Evolutionary conservation across 2,888 invertebrate species (phyloP).

Genomic region (Caenorhabditis sp.): DNA sequence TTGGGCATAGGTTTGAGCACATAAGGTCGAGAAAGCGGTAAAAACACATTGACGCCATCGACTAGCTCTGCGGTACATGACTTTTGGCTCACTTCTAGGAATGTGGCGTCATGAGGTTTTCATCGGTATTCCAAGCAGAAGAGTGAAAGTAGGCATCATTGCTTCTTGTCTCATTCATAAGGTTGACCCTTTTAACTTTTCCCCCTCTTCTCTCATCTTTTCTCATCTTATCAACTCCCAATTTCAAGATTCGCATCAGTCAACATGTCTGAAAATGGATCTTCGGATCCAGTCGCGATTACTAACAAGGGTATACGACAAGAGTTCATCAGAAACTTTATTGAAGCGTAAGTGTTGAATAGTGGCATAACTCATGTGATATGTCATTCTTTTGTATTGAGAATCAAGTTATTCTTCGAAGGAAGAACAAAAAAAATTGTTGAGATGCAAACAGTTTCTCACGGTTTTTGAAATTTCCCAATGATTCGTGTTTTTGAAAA

Average conservation of each 20-base stretch:
- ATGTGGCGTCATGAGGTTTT: slow-evolving; percentile 26
- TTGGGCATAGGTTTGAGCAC: slow-evolving; percentile 6
- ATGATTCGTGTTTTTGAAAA: too few relatives aligned
- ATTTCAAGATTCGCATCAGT: slow-evolving; percentile 16
- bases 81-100: slow-evolving; percentile 3
- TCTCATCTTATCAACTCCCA: background rate
- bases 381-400: background rate
- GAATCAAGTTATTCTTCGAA: background rate
- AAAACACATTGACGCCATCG: background rate
- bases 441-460: too few relatives aligned
- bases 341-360: slow-evolving; percentile 35
- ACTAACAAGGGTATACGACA: slow-evolving; percentile 14
- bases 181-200: background rate
- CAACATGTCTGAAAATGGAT: slow-evolving; percentile 17
- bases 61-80: slow-evolving; percentile 11
- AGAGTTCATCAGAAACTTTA: slow-evolving; percentile 42
- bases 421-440: too few relatives aligned
- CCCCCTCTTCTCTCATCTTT: background rate
- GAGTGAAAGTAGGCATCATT: background rate
- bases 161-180: background rate
- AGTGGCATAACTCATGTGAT: background rate
- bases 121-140: slow-evolving; percentile 24
- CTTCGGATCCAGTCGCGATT: slow-evolving; percentile 13
- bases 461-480: too few relatives aligned
- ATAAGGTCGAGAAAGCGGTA: background rate